Conservation (phyloP, 1,140 invertebrate genomes). For the Lysiphlebus fabarum region DNA sequence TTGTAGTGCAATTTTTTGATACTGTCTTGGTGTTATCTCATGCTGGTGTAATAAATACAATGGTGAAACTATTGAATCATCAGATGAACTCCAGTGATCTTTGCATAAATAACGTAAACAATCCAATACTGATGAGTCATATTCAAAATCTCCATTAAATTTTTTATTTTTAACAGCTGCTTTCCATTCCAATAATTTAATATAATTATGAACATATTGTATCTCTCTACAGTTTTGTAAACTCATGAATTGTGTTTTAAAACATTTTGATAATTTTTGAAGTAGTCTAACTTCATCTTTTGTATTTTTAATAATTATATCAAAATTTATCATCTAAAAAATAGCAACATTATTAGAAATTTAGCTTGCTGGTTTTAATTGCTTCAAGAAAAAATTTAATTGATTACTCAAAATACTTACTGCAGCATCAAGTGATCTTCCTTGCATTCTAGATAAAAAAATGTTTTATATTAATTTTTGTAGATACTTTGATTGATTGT, state of each 20-base stretch:
- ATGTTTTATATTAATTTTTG: slow-evolving; percentile 9
- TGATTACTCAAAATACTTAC: slow-evolving; percentile 41
- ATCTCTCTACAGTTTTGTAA: slow-evolving; percentile 48
- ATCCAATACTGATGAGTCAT: slow-evolving; percentile 47
- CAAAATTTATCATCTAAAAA: slow-evolving; percentile 53
- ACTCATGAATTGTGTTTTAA: slow-evolving; percentile 48
- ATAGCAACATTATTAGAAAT: too few relatives aligned
- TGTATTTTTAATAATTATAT: slow-evolving; percentile 49
- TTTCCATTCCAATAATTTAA: slow-evolving; percentile 56
- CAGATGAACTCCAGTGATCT: slow-evolving; percentile 48
- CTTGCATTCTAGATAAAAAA: slow-evolving; percentile 53
- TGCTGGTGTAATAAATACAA: slow-evolving; percentile 45
- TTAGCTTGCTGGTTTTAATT: too few relatives aligned
- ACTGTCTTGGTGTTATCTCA: slow-evolving; percentile 56
- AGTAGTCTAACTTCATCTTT: slow-evolving; percentile 44
- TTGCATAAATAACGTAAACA: slow-evolving; percentile 51
- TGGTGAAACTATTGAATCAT: slow-evolving; percentile 44
- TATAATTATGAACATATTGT: slow-evolving; percentile 49
- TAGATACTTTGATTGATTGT: slow-evolving; percentile 14
- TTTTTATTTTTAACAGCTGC: slow-evolving; percentile 39
- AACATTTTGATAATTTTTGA: slow-evolving; percentile 46
- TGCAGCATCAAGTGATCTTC: slow-evolving; percentile 52
- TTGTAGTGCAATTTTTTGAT: slow-evolving; percentile 56
- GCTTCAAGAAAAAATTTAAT: not conserved
- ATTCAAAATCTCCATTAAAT: slow-evolving; percentile 39